These are phyloP conservation scores for Ernsta delagoae DNA, from an alignment of 2,888 invertebrate genomes.

Conservation along the genomic window DNA sequence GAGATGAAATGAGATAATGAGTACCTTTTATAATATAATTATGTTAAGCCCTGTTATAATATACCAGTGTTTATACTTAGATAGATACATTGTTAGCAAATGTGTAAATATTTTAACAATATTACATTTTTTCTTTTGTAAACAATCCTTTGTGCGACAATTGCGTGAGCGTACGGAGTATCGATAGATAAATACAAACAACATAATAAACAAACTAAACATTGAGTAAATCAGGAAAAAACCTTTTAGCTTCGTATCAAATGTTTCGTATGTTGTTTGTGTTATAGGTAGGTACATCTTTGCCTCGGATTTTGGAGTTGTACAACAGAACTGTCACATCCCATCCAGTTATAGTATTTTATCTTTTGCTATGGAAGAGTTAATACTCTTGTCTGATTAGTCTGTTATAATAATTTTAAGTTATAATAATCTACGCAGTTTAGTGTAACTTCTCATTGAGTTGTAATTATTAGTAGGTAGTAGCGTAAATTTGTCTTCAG, in stretches of 20 bases:
- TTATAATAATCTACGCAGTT: too few species aligned
- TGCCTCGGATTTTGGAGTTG: background rate
- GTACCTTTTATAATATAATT: background rate
- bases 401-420: too few species aligned
- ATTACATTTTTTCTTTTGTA: background rate
- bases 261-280: constrained; percentile 1
- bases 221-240: constrained; percentile 12
- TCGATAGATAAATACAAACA: constrained; percentile 17
- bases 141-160: constrained; percentile 8
- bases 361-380: background rate
- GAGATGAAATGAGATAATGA: background rate
- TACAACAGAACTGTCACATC: background rate
- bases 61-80: background rate
- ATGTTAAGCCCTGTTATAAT: background rate
- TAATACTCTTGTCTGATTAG: too few species aligned
- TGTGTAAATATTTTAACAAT: background rate
- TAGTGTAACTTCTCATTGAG: too few species aligned
- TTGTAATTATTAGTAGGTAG: too few species aligned
- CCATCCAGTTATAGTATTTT: too few species aligned
- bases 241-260: constrained; percentile 18
- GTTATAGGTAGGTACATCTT: background rate
- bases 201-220: constrained; percentile 20
- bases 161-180: background rate
- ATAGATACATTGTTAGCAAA: background rate
- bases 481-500: too few species aligned